phyloP scores from a whole-genome alignment of 2,888 invertebrate species.

The Onthophagus sagittarius region DNA sequence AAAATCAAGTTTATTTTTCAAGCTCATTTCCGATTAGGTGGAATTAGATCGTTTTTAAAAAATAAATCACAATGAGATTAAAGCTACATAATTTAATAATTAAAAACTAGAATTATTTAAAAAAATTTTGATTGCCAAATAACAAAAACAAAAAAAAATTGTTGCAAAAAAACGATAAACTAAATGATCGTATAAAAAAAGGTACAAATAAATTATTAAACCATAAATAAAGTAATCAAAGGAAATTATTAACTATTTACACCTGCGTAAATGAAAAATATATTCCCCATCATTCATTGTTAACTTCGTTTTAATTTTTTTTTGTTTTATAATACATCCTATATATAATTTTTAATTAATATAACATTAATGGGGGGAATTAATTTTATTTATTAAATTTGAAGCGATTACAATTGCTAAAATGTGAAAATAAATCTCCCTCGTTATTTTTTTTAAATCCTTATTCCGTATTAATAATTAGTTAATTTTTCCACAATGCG shows the following conservation, averaged over 20 bases:
- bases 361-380: not conserved
- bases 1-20: not conserved
- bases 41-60: not conserved
- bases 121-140: not conserved
- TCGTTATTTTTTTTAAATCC: not conserved
- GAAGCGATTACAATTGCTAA: not conserved
- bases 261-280: slow-evolving; percentile 6
- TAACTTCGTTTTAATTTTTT: not conserved
- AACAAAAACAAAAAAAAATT: not conserved
- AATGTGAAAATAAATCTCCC: slow-evolving; percentile 3
- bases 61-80: not conserved
- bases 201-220: slow-evolving; percentile 3
- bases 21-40: not conserved
- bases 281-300: not conserved
- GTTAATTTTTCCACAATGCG: not conserved
- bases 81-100: not conserved
- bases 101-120: not conserved
- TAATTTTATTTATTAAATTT: not conserved
- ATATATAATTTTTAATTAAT: too few species aligned
- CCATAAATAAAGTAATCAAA: not conserved
- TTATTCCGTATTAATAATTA: not conserved
- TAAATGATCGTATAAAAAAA: not conserved
- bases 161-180: too few species aligned
- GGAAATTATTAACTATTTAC: slow-evolving; percentile 1
- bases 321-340: not conserved